These are phyloP conservation scores for Prosopocoilus inquinatus DNA, from an alignment of 2,888 invertebrate genomes.

Conservation along the genomic window DNA sequence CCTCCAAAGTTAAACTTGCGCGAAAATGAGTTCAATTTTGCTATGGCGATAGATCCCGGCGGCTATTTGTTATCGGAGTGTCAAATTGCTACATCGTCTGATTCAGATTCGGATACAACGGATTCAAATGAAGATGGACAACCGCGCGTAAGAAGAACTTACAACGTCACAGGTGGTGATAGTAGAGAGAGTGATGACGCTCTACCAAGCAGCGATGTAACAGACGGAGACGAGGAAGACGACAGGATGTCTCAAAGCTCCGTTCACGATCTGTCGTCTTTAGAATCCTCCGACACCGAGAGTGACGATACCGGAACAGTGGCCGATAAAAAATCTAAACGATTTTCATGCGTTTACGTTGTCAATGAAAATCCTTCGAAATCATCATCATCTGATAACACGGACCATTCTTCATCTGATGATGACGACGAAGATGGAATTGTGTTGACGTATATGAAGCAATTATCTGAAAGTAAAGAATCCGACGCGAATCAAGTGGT, in stretches of 20 bases:
- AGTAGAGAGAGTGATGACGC: conserved; percentile 41
- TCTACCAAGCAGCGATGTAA: conserved; percentile 43
- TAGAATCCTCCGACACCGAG: conserved; percentile 47
- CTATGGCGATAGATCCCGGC: conserved; percentile 25
- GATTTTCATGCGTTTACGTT: conserved; percentile 67
- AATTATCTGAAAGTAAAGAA: conserved; percentile 32
- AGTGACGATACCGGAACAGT: conserved; percentile 58
- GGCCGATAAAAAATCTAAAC: conserved; percentile 55
- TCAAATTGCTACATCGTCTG: conserved; percentile 42
- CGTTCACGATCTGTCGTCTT: conserved; percentile 49
- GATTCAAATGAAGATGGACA: conserved; percentile 14
- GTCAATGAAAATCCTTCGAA: conserved; percentile 62
- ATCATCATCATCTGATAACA: conserved; percentile 20
- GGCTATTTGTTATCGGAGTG: conserved; percentile 55
- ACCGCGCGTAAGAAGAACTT: conserved; percentile 39
- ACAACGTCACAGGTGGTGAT: conserved; percentile 43
- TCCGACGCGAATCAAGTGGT: conserved; percentile 1
- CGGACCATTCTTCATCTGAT: conserved; percentile 60
- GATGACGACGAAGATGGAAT: conserved; percentile 59
- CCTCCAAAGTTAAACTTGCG: neutral
- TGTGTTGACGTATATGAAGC: conserved; percentile 45
- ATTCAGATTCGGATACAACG: conserved; percentile 13
- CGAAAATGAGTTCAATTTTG: neutral
- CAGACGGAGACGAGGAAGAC: conserved; percentile 43
- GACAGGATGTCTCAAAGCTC: conserved; percentile 42